Percentiles rank a stretch among this genome's conserved stretches.
These are phyloP conservation scores for Nycticorax nycticorax DNA, from an alignment of 2,113 vertebrate genomes.

Conservation along the genomic window DNA sequence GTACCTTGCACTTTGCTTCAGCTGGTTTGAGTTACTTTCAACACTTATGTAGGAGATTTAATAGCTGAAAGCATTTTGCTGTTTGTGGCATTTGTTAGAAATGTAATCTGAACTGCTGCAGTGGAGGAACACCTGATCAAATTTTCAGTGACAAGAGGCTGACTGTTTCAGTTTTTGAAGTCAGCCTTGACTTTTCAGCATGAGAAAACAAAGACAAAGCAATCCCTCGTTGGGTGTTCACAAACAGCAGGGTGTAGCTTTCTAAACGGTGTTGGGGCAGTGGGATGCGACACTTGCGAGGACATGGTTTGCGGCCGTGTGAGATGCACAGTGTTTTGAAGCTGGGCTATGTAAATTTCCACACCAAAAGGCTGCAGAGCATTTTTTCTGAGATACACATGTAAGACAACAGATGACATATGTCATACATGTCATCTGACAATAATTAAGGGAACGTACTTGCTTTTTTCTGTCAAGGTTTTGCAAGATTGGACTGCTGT, in stretches of 20 bases:
- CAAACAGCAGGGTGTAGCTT: not conserved
- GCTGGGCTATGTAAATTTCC: not conserved
- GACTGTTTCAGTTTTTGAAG: constrained; percentile 31
- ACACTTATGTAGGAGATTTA: constrained; percentile 57
- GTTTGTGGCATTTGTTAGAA: constrained; percentile 58
- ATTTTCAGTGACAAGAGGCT: constrained; percentile 20
- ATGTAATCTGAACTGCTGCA: constrained; percentile 38
- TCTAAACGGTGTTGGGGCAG: not conserved
- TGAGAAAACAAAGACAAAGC: constrained; percentile 6
- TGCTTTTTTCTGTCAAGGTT: not conserved
- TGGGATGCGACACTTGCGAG: not conserved
- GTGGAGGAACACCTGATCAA: constrained; percentile 30
- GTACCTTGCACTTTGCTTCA: constrained; percentile 23
- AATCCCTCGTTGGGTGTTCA: not conserved
- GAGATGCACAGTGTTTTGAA: not conserved
- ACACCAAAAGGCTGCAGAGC: not conserved
- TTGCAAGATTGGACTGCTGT: not conserved
- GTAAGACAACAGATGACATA: not conserved
- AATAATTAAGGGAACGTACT: not conserved
- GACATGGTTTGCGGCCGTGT: not conserved
- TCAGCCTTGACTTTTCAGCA: constrained; percentile 20
- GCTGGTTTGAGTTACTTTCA: constrained; percentile 68
- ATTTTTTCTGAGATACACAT: not conserved
- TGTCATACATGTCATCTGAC: not conserved
- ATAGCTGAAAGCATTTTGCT: constrained; percentile 58